A percentile compares a stretch with the other conserved stretches of the same genome.
phyloP scores from a whole-genome alignment of 1,140 invertebrate genomes.

The Drosophila kohkoa region DNA sequence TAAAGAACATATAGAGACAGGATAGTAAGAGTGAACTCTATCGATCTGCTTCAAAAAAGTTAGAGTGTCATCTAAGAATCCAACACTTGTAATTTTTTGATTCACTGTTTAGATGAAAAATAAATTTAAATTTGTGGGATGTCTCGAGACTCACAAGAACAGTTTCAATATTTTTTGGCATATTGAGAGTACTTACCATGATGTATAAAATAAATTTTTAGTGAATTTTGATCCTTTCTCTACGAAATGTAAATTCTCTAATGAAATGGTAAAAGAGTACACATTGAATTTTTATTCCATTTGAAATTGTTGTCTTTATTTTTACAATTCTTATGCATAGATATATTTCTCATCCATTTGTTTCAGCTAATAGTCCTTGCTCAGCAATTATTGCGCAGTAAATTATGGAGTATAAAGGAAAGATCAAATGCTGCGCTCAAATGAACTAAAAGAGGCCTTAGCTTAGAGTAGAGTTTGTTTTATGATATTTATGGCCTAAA shows the following conservation, averaged over 20 bases:
- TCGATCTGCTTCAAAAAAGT: too few species aligned
- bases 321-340: conserved; percentile 61
- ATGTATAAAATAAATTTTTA: too few species aligned
- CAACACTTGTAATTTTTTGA: too few species aligned
- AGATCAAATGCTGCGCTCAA: conserved; percentile 48
- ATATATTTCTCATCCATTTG: conserved; percentile 57
- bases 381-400: conserved; percentile 60
- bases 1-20: too few species aligned
- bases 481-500: conserved; percentile 48
- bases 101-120: too few species aligned
- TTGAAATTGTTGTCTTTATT: conserved; percentile 70
- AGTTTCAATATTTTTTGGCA: too few species aligned
- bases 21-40: too few species aligned
- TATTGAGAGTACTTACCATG: too few species aligned
- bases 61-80: too few species aligned
- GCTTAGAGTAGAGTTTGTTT: conserved; percentile 11
- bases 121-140: too few species aligned
- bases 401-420: conserved; percentile 39
- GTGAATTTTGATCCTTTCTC: too few species aligned
- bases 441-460: conserved; percentile 38
- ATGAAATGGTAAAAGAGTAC: not conserved
- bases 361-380: conserved; percentile 78
- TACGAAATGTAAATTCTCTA: too few species aligned
- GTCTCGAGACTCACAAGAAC: not conserved
- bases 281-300: not conserved